Conservation (phyloP, 2,113 vertebrate species). For the Gorsachius goisagi region DNA sequence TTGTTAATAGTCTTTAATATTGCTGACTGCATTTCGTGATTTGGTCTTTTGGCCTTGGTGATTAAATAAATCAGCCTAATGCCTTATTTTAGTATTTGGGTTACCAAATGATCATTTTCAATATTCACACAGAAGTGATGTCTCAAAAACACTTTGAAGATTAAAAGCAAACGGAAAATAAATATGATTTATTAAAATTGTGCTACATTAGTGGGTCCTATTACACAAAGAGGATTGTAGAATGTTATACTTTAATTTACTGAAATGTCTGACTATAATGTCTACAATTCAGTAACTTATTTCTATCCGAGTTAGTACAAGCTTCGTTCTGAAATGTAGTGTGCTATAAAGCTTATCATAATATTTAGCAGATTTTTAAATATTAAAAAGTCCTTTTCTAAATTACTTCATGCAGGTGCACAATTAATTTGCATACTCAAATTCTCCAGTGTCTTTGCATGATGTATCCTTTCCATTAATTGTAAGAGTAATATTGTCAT, state of each 20-base stretch:
- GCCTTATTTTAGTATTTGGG: background rate
- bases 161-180: constrained; percentile 40
- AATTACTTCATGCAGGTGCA: background rate
- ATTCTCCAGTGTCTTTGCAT: background rate
- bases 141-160: background rate
- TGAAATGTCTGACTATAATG: background rate
- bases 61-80: constrained; percentile 30
- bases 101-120: constrained; percentile 27
- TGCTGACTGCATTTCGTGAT: background rate
- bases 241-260: constrained; percentile 3
- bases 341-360: background rate
- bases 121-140: background rate
- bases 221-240: constrained; percentile 26
- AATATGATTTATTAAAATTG: constrained; percentile 31
- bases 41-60: background rate
- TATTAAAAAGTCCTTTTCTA: background rate
- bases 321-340: background rate
- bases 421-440: background rate
- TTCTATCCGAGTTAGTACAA: background rate
- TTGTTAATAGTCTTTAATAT: background rate
- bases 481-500: background rate
- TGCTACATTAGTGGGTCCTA: background rate
- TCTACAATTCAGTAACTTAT: background rate
- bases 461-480: background rate
- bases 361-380: background rate